phyloP scores from a whole-genome alignment of 2,113 vertebrate species.

The Oreochromis niloticus region DNA sequence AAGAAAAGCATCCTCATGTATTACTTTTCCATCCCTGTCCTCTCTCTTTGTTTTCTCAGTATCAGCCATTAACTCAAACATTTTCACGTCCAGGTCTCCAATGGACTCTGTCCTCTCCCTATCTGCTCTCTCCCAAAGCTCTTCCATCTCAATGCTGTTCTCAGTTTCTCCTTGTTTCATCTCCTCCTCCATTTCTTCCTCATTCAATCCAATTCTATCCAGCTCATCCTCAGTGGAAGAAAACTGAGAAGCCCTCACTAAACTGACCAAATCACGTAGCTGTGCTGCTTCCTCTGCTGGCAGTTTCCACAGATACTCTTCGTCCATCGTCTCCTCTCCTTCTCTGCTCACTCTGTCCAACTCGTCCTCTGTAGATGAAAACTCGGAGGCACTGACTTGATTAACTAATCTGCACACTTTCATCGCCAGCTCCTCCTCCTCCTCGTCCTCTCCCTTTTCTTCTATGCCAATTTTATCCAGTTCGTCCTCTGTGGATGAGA shows the following conservation, averaged over 20 bases:
- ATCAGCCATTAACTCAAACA: conserved; percentile 49
- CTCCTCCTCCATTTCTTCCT: background rate
- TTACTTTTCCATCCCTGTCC: background rate
- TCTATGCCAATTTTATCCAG: conserved; percentile 38
- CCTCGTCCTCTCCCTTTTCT: background rate
- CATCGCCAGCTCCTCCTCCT: background rate
- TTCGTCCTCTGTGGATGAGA: conserved; percentile 64
- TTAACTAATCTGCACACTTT: conserved; percentile 48
- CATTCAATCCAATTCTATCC: conserved; percentile 7
- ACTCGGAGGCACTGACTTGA: conserved; percentile 30
- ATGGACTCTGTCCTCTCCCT: conserved; percentile 20
- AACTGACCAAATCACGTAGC: conserved; percentile 24
- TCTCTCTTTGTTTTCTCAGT: background rate
- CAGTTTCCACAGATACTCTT: conserved; percentile 35
- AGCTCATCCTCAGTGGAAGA: conserved; percentile 60
- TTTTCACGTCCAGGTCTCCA: conserved; percentile 22
- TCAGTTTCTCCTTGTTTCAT: background rate
- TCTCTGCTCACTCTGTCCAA: conserved; percentile 39
- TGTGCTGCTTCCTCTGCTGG: conserved; percentile 12
- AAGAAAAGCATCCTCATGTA: background rate
- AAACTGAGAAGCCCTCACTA: conserved; percentile 51
- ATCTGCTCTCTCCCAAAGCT: background rate
- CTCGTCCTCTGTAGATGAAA: conserved; percentile 64
- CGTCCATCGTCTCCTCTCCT: background rate
- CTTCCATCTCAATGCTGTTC: background rate